Conservation (phyloP, 2,113 vertebrate genomes). For the Proteles cristata region DNA sequence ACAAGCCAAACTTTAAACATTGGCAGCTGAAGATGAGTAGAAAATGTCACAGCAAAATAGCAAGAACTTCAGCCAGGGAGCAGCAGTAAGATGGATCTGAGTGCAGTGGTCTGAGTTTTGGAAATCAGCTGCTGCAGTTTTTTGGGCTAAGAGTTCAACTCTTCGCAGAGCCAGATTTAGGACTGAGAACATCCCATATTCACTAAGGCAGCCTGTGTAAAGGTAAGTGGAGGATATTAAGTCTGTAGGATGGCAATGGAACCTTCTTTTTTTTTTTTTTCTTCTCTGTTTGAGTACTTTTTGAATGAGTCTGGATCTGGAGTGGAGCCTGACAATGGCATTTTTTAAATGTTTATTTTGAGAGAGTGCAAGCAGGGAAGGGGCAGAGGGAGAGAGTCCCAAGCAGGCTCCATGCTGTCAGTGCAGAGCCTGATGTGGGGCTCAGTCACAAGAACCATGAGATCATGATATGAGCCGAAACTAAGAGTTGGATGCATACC, state of each 20-base stretch:
- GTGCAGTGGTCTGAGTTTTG: not conserved
- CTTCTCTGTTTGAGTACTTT: not conserved
- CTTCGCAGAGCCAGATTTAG: not conserved
- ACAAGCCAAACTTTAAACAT: not conserved
- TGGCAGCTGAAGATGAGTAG: not conserved
- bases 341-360: too few relatives aligned
- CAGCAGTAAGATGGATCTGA: not conserved
- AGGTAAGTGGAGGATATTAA: not conserved
- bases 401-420: not conserved
- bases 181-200: not conserved
- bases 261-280: not conserved
- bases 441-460: not conserved
- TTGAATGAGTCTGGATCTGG: not conserved
- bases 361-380: too few relatives aligned
- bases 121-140: not conserved
- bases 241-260: not conserved
- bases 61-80: not conserved
- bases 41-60: not conserved
- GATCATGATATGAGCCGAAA: not conserved
- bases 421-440: not conserved
- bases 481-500: not conserved
- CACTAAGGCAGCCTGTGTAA: not conserved
- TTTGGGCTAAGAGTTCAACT: not conserved
- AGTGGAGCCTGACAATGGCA: too few relatives aligned
- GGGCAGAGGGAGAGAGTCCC: not conserved